These are phyloP conservation scores for Drosophila prostipennis DNA, from an alignment of 2,888 invertebrate species.

Conservation along the genomic window DNA sequence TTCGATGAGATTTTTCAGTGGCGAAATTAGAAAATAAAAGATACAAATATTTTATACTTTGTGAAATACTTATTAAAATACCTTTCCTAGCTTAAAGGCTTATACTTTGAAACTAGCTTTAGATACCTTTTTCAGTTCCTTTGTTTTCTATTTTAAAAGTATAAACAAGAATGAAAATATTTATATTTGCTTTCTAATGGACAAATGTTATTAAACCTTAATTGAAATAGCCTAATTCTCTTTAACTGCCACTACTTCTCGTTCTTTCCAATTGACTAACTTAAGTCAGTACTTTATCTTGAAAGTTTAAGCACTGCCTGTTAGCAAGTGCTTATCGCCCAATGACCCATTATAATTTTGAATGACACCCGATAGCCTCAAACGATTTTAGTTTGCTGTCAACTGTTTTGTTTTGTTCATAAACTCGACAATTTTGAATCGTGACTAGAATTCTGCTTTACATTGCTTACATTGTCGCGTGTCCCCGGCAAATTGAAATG, in stretches of 20 bases:
- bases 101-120: too few species aligned
- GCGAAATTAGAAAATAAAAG: background rate
- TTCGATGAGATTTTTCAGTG: background rate
- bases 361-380: background rate
- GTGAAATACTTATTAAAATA: background rate
- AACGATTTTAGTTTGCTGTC: constrained; percentile 28
- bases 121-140: too few species aligned
- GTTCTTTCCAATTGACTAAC: background rate
- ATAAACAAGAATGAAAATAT: too few species aligned
- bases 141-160: too few species aligned
- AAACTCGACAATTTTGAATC: constrained; percentile 13
- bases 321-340: constrained; percentile 6
- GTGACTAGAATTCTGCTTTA: constrained; percentile 12
- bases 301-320: background rate
- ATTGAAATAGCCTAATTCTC: too few species aligned
- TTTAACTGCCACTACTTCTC: too few species aligned
- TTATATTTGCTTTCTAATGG: background rate
- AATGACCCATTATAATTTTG: constrained; percentile 15
- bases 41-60: background rate
- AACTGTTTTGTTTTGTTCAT: constrained; percentile 14
- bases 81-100: too few species aligned
- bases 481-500: constrained; percentile 33
- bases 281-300: constrained; percentile 1
- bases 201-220: background rate
- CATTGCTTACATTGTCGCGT: constrained; percentile 48